A percentile compares a stretch with the other conserved stretches of the same genome.
These are phyloP conservation scores for Oreochromis aureus DNA, from an alignment of 2,113 vertebrate genomes.

Conservation along the genomic window DNA sequence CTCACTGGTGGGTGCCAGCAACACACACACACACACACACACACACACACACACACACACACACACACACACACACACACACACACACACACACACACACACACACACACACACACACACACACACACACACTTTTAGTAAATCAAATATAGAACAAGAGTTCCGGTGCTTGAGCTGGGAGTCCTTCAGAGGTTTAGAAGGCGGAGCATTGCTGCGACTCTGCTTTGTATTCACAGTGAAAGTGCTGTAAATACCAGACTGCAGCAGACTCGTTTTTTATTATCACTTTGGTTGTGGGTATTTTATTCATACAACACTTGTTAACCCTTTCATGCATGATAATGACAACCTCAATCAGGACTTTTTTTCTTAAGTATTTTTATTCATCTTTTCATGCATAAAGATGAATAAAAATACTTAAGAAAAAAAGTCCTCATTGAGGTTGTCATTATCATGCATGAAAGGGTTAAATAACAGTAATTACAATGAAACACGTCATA, in stretches of 20 bases:
- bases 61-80: background rate
- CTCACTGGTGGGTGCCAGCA: constrained; percentile 79
- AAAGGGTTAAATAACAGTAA: rapidly evolving
- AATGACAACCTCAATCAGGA: background rate
- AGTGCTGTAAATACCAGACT: background rate
- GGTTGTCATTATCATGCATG: background rate
- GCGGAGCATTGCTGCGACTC: background rate
- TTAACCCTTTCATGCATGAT: background rate
- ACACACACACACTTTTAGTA: background rate
- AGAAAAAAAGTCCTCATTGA: background rate
- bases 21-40: background rate
- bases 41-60: background rate
- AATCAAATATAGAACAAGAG: background rate
- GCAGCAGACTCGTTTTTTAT: too few species aligned
- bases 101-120: background rate
- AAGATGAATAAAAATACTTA: background rate
- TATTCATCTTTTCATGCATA: background rate
- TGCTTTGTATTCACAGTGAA: background rate
- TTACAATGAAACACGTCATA: background rate
- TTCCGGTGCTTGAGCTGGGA: background rate
- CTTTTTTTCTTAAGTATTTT: background rate
- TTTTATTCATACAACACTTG: background rate
- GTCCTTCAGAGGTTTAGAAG: background rate
- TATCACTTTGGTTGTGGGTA: background rate
- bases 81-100: background rate